phyloP scores from a whole-genome alignment of 1,140 invertebrate genomes.

The Chironomus tepperi region DNA sequence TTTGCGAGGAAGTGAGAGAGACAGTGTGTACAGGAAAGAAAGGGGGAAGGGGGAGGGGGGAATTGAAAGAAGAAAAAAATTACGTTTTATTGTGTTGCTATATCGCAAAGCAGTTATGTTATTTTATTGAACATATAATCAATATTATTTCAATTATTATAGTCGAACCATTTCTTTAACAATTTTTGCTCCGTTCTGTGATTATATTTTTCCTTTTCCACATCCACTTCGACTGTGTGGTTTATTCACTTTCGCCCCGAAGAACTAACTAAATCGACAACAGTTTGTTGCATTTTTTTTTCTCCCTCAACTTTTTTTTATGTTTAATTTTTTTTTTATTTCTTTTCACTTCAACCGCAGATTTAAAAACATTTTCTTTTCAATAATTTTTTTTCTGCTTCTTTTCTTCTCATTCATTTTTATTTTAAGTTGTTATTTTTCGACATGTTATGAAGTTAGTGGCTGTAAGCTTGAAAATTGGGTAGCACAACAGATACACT shows the following conservation, averaged over 20 bases:
- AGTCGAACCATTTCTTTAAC: not conserved
- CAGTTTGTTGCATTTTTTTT: not conserved
- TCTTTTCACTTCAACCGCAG: not conserved
- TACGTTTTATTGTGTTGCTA: conserved; percentile 1
- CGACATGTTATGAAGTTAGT: too few species aligned
- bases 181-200: not conserved
- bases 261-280: not conserved
- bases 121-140: conserved; percentile 19
- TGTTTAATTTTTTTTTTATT: not conserved
- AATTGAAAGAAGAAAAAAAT: not conserved
- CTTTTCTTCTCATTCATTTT: too few species aligned
- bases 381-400: too few species aligned
- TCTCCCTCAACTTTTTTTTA: too few species aligned
- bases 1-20: not conserved
- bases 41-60: too few species aligned
- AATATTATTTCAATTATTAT: conserved; percentile 24
- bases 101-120: conserved; percentile 4
- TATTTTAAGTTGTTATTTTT: too few species aligned
- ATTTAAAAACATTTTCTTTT: not conserved
- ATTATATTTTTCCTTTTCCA: not conserved
- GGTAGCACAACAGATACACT: too few species aligned
- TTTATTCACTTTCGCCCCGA: too few species aligned
- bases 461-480: too few species aligned
- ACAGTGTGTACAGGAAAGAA: too few species aligned
- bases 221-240: not conserved